Conservation (phyloP, 2,888 invertebrate species). For the Protula sp. region DNA sequence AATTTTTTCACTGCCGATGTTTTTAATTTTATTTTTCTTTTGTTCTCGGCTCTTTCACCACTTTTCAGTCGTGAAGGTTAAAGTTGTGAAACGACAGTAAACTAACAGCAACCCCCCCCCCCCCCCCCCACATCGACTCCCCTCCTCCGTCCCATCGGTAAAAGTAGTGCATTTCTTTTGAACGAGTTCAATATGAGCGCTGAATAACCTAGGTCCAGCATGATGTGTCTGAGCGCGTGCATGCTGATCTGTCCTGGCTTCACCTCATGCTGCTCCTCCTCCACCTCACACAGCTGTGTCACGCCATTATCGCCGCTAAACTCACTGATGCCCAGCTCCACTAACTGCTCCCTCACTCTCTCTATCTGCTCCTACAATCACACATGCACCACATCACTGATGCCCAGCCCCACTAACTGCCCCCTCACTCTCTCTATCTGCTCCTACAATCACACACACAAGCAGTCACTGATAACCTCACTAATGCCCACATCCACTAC, state of each 20-base stretch:
- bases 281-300: slow-evolving; percentile 9
- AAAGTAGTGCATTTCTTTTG: too few relatives aligned
- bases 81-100: too few relatives aligned
- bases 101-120: too few relatives aligned
- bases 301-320: slow-evolving; percentile 10
- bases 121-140: too few relatives aligned
- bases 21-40: too few relatives aligned
- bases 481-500: slow-evolving; percentile 21
- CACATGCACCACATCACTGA: slow-evolving; percentile 15
- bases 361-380: slow-evolving; percentile 12
- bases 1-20: too few relatives aligned
- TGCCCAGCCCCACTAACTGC: slow-evolving; percentile 22
- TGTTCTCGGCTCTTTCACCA: not conserved
- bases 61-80: not conserved
- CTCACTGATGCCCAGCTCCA: slow-evolving; percentile 22
- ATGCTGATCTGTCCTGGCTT: slow-evolving; percentile 11
- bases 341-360: slow-evolving; percentile 21
- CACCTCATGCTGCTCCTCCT: slow-evolving; percentile 3
- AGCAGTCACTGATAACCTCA: slow-evolving; percentile 16
- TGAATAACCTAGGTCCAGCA: slow-evolving; percentile 23
- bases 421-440: slow-evolving; percentile 14
- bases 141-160: too few relatives aligned
- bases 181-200: too few relatives aligned
- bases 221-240: slow-evolving; percentile 15
- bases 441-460: slow-evolving; percentile 6